Evolutionary conservation across 2,113 vertebrate genomes (phyloP).

Genomic region (Carassius gibelio): DNA sequence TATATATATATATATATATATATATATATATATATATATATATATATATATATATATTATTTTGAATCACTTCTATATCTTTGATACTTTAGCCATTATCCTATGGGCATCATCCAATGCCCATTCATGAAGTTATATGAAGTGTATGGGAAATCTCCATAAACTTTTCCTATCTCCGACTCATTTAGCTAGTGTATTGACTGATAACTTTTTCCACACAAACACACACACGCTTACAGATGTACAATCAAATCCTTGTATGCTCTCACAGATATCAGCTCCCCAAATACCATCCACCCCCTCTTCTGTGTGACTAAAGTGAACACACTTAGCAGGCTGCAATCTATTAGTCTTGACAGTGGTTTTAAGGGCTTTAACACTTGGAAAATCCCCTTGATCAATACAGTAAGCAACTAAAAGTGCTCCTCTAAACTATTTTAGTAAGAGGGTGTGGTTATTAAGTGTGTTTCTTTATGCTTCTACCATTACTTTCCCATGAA

Average conservation of each 20-base stretch:
- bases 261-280: constrained; percentile 26
- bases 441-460: constrained; percentile 18
- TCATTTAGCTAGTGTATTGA: background rate
- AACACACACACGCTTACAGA: constrained; percentile 38
- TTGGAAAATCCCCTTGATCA: constrained; percentile 15
- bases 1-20: too few relatives aligned
- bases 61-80: too few relatives aligned
- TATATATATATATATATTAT: too few relatives aligned
- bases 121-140: too few relatives aligned
- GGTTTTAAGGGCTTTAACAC: constrained; percentile 14
- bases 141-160: too few relatives aligned
- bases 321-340: constrained; percentile 15
- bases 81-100: too few relatives aligned
- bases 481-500: constrained; percentile 4
- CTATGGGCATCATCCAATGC: too few relatives aligned
- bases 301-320: background rate
- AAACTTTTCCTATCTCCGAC: background rate
- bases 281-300: background rate
- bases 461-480: background rate
- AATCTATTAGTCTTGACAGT: constrained; percentile 24
- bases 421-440: constrained; percentile 3
- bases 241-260: constrained; percentile 50
- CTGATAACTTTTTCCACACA: background rate
- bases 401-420: constrained; percentile 6
- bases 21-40: too few relatives aligned